These are phyloP conservation scores for Mythimna vitellina DNA, from an alignment of 2,888 invertebrate species.

Conservation along the genomic window DNA sequence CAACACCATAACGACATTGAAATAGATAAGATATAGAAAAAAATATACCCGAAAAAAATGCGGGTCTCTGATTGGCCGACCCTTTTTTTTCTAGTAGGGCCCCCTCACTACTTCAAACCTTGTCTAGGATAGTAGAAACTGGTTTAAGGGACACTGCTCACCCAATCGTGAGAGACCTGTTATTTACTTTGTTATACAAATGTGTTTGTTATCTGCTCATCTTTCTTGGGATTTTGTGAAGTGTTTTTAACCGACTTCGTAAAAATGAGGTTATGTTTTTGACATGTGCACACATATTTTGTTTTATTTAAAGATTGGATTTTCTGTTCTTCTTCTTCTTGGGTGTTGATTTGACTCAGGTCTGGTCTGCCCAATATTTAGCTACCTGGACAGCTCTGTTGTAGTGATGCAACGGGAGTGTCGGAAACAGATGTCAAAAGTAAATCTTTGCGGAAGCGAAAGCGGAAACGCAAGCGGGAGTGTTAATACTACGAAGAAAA, in stretches of 20 bases:
- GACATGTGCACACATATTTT: neutral
- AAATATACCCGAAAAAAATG: slow-evolving; percentile 34
- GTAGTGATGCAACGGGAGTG: too few relatives aligned
- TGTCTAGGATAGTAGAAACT: slow-evolving; percentile 30
- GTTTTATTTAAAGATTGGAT: neutral
- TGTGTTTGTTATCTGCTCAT: slow-evolving; percentile 21
- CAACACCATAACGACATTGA: slow-evolving; percentile 18
- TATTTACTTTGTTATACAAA: slow-evolving; percentile 39
- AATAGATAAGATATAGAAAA: slow-evolving; percentile 45
- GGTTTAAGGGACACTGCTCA: slow-evolving; percentile 14
- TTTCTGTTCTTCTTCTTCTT: neutral
- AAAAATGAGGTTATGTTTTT: neutral
- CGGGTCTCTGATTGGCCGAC: slow-evolving; percentile 29
- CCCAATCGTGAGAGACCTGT: slow-evolving; percentile 20
- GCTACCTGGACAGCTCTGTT: too few relatives aligned
- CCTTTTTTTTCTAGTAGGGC: slow-evolving; percentile 36
- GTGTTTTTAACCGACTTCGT: neutral
- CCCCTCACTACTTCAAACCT: slow-evolving; percentile 7
- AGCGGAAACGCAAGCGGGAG: too few relatives aligned
- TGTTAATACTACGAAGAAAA: too few relatives aligned
- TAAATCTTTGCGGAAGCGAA: too few relatives aligned
- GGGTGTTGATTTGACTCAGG: too few relatives aligned
- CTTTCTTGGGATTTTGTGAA: neutral
- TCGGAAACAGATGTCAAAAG: too few relatives aligned
- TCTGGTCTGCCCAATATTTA: too few relatives aligned